phyloP scores from a whole-genome alignment of 2,797 vertebrate species.

The Glossophaga mutica region DNA sequence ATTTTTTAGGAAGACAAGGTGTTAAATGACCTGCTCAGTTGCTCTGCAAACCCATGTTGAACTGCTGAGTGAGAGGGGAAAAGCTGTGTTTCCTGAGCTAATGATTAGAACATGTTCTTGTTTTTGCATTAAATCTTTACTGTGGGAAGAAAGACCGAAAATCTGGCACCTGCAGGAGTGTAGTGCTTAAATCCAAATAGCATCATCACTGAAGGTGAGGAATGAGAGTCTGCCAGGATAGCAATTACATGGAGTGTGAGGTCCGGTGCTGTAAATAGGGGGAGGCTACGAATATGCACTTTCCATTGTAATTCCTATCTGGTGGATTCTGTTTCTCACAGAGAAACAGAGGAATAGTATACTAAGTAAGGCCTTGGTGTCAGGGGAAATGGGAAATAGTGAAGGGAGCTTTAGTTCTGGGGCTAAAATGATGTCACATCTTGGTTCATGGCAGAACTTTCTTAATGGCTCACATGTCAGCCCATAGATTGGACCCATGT shows the following conservation, averaged over 20 bases:
- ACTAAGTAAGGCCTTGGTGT: not conserved
- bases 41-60: not conserved
- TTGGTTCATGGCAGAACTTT: slow-evolving; percentile 40
- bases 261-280: not conserved
- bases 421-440: slow-evolving; percentile 47
- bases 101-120: not conserved
- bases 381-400: slow-evolving; percentile 1
- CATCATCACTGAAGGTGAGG: not conserved
- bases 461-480: slow-evolving; percentile 56
- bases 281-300: not conserved
- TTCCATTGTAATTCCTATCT: not conserved
- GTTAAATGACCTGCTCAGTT: slow-evolving; percentile 34
- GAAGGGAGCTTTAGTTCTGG: not conserved
- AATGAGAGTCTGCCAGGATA: not conserved
- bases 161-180: not conserved
- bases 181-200: not conserved
- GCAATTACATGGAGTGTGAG: not conserved
- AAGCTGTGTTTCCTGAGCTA: not conserved
- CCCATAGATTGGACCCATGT: slow-evolving; percentile 51
- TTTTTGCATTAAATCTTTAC: slow-evolving; percentile 27
- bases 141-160: not conserved
- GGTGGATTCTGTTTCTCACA: not conserved
- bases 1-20: slow-evolving; percentile 29
- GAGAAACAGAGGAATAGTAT: not conserved
- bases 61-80: not conserved